Base-by-base conservation (phyloP, 2,797 vertebrate species). In the Halcyon badia region DNA sequence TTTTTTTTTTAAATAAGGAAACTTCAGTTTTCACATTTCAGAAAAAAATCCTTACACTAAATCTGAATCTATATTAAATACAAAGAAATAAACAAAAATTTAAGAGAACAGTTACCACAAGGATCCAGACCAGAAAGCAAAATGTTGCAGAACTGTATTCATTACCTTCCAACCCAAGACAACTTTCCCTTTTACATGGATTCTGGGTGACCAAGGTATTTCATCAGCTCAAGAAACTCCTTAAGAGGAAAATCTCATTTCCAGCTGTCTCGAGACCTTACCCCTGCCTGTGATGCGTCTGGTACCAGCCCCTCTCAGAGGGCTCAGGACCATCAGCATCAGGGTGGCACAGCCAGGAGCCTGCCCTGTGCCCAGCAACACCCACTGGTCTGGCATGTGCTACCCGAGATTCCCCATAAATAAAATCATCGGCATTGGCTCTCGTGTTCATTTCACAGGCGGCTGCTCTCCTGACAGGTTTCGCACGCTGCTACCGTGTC, bases 391-490 rank as follows among this genome's bases (percentile, higher is more conserved):
- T 3, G 6, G 88, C 85, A 95, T 21, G 5, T 76, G 7, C 89
- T 90, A 72, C 94, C 94, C 33, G 69, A 96, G 96, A 96, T 91
- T 94, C 94, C 94, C 97, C 96, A 88, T 98, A 98, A 98, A 98
- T 98, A 98, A 98, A 89, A 87, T 35, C 44, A 3, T 92, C 42
- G 2, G 86, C 73, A 31, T 56, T 2, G 0, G 86, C 97, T 98
- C 98, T 94, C 5, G 58, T 98, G 98, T 98, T 98, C 98, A 98
- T 98, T 99, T 98, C 98, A 98, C 98, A 98, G 98, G 98, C 97
- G 90, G 97, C 98, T 98, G 98, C 98, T 95, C 95, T 52, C 97
- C 98, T 98, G 98, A 98, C 98, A 97, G 97, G 94, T 96, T 97
- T 97, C 98, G 96, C 97, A 96, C 93, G 93, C 95, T 3, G 69